Evolutionary conservation across 1,140 invertebrate species (phyloP).

Genomic region (Drosophila rhopaloa): DNA sequence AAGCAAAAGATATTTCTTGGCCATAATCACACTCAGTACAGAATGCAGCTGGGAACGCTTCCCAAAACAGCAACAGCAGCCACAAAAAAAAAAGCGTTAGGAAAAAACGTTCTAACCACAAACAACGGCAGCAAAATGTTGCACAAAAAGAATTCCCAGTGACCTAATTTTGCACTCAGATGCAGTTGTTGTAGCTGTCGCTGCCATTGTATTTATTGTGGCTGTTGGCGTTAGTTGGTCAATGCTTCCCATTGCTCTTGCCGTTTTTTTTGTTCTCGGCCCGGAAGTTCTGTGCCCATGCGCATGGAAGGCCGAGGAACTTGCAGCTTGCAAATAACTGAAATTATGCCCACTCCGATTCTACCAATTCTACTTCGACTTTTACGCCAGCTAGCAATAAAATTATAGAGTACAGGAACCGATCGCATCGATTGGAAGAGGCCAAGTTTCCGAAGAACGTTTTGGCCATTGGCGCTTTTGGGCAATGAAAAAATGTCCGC

Average conservation of each 20-base stretch:
- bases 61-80: slow-evolving; percentile 47
- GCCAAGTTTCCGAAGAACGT: slow-evolving; percentile 28
- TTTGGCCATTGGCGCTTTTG: slow-evolving; percentile 41
- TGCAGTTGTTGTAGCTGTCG: slow-evolving; percentile 65
- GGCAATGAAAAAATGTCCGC: slow-evolving; percentile 5
- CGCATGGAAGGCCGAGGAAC: slow-evolving; percentile 61
- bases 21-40: slow-evolving; percentile 47
- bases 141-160: slow-evolving; percentile 75
- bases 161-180: slow-evolving; percentile 70
- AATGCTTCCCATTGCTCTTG: slow-evolving; percentile 37
- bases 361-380: slow-evolving; percentile 21
- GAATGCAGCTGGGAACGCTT: slow-evolving; percentile 47
- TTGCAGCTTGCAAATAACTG: slow-evolving; percentile 74
- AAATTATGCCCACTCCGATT: slow-evolving; percentile 57
- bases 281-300: slow-evolving; percentile 80
- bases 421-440: slow-evolving; percentile 23
- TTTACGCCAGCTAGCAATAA: slow-evolving; percentile 25
- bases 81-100: slow-evolving; percentile 48
- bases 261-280: slow-evolving; percentile 50
- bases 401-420: slow-evolving; percentile 42
- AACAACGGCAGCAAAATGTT: slow-evolving; percentile 51
- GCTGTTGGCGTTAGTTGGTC: slow-evolving; percentile 75
- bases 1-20: slow-evolving; percentile 44
- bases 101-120: slow-evolving; percentile 53
- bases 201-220: slow-evolving; percentile 48